Evolutionary conservation across 2,113 vertebrate species (phyloP), one percentile per base, ranked within the genome.

Genomic region (Typhlomys cinereus): DNA sequence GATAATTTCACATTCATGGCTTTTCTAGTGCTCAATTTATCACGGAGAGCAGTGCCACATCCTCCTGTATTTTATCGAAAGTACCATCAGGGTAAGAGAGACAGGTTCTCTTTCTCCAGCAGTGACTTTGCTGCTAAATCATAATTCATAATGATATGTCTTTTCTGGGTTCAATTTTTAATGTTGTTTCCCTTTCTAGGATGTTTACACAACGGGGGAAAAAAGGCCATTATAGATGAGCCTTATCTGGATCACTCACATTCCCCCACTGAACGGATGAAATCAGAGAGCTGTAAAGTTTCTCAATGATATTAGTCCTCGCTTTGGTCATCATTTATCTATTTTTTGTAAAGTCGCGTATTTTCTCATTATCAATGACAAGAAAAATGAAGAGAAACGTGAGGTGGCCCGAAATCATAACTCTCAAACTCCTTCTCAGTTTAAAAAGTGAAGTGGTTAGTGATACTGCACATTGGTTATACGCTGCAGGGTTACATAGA

Each of bases 21-120:
- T 97, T 97, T 97, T 95, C 85, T 92, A 95, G 92, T 50, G 67
- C 91, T 97, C 36, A 13, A 95, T 98, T 98, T 98, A 93, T 98
- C 97, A 97, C 95, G 76, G 54, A 96, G 92, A 94, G 59, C 14
- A 29, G 25, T 62, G 92, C 62, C 88, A 89, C 93, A 91, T 96
- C 90, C 84, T 95, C 96, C 95, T 90, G 69, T 96, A 91, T 98
- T 97, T 97, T 97, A 97, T 96, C 62, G 3, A 66, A 96, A 96
- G 87, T 89, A 82, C 78, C 90, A 93, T 70, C 83, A 95, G 83
- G 64, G 75, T 93, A 92, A 95, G 96, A 97, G 48, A 94, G 90
- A 94, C 93, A 97, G 96, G 61, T 89, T 95, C 96, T 96, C 95
- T 95, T 95, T 96, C 84, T 96, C 79, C 88, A 21, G 92, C 66